Evolutionary conservation across 1,140 invertebrate genomes (phyloP).

Genomic region (Drosophila ogumai): DNA sequence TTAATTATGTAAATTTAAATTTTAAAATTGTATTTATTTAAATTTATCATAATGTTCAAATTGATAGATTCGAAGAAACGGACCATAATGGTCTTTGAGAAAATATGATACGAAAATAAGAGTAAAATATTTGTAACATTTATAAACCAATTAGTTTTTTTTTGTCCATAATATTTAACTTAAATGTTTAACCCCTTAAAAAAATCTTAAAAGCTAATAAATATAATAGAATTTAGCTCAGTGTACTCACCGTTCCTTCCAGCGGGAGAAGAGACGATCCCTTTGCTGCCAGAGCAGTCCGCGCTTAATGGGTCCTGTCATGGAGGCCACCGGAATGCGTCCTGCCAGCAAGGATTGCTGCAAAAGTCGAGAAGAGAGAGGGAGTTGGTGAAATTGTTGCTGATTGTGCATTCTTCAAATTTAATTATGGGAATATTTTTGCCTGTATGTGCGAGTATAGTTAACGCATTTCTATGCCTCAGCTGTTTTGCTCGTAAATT

Average conservation of each 20-base stretch:
- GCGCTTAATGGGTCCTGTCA: constrained; percentile 87
- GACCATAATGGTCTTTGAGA: no score
- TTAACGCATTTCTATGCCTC: constrained; percentile 51
- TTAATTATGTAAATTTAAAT: neutral
- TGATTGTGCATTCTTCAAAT: constrained; percentile 66
- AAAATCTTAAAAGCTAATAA: no score
- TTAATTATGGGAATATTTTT: constrained; percentile 58
- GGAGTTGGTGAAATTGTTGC: constrained; percentile 57
- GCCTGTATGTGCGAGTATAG: constrained; percentile 13
- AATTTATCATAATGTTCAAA: neutral
- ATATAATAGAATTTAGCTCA: neutral
- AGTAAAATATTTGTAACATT: neutral
- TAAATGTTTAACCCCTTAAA: neutral
- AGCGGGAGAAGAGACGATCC: constrained; percentile 88
- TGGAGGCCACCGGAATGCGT: constrained; percentile 82
- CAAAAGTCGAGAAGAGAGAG: constrained; percentile 32
- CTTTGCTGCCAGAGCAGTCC: constrained; percentile 89
- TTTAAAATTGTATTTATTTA: neutral
- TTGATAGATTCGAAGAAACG: neutral
- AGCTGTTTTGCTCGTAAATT: constrained; percentile 73
- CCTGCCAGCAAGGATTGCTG: constrained; percentile 85
- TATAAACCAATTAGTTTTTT: neutral
- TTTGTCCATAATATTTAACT: no score
- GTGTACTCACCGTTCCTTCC: constrained; percentile 87
- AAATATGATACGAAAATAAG: no score